These are phyloP conservation scores for Heliconius sara DNA, from an alignment of 2,888 invertebrate species.

Conservation along the genomic window DNA sequence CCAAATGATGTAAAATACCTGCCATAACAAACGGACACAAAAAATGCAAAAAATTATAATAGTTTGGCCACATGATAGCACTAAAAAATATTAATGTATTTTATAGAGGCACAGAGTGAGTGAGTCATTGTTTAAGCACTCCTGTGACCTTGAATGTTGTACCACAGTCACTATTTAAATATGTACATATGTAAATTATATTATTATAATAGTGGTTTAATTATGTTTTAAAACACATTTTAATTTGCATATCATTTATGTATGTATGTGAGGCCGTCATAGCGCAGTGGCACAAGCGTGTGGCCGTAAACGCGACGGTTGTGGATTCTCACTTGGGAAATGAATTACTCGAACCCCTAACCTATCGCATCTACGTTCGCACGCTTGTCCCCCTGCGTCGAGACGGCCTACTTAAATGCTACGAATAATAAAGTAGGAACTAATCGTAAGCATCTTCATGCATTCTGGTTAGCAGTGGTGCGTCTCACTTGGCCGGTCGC, in stretches of 20 bases:
- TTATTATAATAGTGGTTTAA: not conserved
- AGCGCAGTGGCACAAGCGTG: no score
- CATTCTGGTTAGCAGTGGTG: slow-evolving; percentile 40
- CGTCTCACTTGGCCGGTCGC: slow-evolving; percentile 44
- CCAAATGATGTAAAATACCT: not conserved
- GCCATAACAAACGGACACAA: not conserved
- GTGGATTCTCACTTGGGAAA: no score
- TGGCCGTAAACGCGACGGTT: no score
- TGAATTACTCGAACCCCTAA: no score
- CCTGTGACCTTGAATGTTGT: slow-evolving; percentile 15
- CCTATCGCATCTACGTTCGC: no score
- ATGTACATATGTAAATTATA: slow-evolving; percentile 4
- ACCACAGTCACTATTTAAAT: slow-evolving; percentile 12
- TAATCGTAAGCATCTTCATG: slow-evolving; percentile 40
- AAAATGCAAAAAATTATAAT: not conserved
- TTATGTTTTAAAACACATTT: not conserved
- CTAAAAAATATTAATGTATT: slow-evolving; percentile 27
- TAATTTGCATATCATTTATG: not conserved
- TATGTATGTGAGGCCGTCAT: not conserved
- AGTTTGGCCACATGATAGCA: not conserved
- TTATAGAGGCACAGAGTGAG: slow-evolving; percentile 12
- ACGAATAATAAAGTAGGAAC: slow-evolving; percentile 5
- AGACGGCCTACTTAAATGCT: not conserved
- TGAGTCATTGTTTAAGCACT: slow-evolving; percentile 40
- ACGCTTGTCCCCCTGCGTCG: no score